phyloP scores from a whole-genome alignment of 2,888 invertebrate genomes.

The Drosophila fulvimacula region DNA sequence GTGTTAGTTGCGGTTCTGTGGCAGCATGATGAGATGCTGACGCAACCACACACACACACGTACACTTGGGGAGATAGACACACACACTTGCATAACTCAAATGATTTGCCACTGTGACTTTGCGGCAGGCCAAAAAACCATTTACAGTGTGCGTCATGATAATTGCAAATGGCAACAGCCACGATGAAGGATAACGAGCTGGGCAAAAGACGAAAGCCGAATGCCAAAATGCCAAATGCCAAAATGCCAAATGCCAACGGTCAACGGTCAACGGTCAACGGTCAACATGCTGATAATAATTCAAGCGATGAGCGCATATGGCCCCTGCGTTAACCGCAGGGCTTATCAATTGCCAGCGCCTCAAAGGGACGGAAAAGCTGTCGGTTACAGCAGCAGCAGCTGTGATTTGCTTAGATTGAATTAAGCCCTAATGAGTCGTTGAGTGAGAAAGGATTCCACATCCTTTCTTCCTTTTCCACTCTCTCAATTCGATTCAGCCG shows the following conservation, averaged over 20 bases:
- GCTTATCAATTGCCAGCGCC: constrained; percentile 49
- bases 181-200: constrained; percentile 22
- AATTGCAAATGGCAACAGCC: constrained; percentile 67
- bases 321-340: constrained; percentile 29
- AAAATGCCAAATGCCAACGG: constrained; percentile 3
- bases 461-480: constrained; percentile 10
- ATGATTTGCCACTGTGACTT: constrained; percentile 60
- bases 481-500: not conserved
- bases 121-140: constrained; percentile 57
- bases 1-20: constrained; percentile 76
- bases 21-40: constrained; percentile 71
- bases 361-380: constrained; percentile 21
- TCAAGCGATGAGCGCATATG: constrained; percentile 60
- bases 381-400: constrained; percentile 10
- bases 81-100: constrained; percentile 26
- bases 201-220: constrained; percentile 16
- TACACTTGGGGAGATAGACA: constrained; percentile 10
- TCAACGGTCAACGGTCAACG: constrained; percentile 45
- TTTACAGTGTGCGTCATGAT: constrained; percentile 66
- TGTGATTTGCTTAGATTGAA: constrained; percentile 60
- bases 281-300: constrained; percentile 77
- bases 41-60: constrained; percentile 50
- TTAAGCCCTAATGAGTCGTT: constrained; percentile 74
- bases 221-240: constrained; percentile 2
- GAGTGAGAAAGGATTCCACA: constrained; percentile 25